Conservation (phyloP, 2,888 invertebrate species). For the Imbricaverruca yamaguchii region DNA sequence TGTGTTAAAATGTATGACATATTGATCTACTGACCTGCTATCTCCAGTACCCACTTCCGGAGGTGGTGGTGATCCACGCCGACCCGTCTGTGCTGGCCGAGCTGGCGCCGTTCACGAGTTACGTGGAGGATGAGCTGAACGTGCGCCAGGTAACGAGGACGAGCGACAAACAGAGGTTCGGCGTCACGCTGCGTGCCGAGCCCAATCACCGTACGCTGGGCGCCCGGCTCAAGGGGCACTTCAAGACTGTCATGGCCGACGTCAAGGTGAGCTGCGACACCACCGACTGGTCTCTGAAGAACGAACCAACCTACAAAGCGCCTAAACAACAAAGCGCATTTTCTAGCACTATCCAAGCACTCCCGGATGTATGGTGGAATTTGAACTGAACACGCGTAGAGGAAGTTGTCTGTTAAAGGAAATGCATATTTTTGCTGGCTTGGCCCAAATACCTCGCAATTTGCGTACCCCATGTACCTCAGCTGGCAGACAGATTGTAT, state of each 20-base stretch:
- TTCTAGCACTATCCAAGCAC: too few species aligned
- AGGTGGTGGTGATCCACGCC: constrained; percentile 89
- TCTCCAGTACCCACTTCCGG: constrained; percentile 72
- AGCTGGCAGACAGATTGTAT: too few species aligned
- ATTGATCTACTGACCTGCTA: too few species aligned
- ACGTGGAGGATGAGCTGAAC: constrained; percentile 88
- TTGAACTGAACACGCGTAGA: too few species aligned
- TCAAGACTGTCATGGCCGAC: constrained; percentile 74
- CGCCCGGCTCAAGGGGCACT: constrained; percentile 75
- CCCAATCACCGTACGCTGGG: constrained; percentile 91
- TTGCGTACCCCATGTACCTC: too few species aligned
- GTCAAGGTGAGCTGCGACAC: constrained; percentile 52
- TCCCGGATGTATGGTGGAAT: too few species aligned
- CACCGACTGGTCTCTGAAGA: too few species aligned
- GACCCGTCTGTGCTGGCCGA: constrained; percentile 68
- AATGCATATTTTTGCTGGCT: background rate
- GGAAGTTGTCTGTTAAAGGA: background rate
- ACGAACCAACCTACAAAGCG: too few species aligned
- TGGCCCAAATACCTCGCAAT: too few species aligned
- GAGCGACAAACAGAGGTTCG: constrained; percentile 84
- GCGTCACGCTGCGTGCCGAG: constrained; percentile 81
- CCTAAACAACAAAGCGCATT: too few species aligned
- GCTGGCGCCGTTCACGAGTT: constrained; percentile 66
- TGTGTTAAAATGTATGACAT: too few species aligned
- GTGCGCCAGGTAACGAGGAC: constrained; percentile 75